Base-by-base conservation (phyloP, 2,113 vertebrate species). In the Sarotherodon lohbergeri region DNA sequence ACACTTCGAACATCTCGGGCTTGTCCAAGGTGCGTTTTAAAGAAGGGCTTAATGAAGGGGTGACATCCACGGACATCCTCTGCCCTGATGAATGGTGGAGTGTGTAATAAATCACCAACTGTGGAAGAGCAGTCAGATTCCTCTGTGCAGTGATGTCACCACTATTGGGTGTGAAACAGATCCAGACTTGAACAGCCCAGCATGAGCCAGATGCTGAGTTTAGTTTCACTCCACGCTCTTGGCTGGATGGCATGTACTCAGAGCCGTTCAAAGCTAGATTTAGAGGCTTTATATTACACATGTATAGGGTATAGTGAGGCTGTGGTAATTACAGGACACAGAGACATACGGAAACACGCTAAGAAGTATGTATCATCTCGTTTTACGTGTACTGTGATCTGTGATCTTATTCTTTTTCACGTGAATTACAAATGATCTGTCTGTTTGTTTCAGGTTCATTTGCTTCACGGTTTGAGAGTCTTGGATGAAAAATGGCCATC, bases 131-230 rank as follows among this genome's bases (percentile, higher is more conserved):
- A 82, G 90, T 90, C 78, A 27, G 95, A 96, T 96, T 97, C 96
- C 95, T 95, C 85, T 80, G 89, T 80, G 89, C 79, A 17, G 91
- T 96, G 95, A 96, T 94, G 96, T 96, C 96, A 97, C 92, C 48
- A 7, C 79, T 29, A 86, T 71, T 73, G 82, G 94, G 94, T 89
- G 93, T 93, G 91, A 95, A 95, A 96, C 96, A 95, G 91, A 97
- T 97, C 96, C 96, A 95, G 96, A 96, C 96, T 94, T 95, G 96
- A 97, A 95, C 66, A 68, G 91, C 88, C 32, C 80, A 79, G 83
- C 71, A 91, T 81, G 86, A 91, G 95, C 91, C 96, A 96, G 96
- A 95, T 97, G 96, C 95, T 95, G 90, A 93, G 86, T 92, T 92
- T 89, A 93, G 86, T 90, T 91, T 92, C 82, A 76, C 86, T 85